phyloP scores from a whole-genome alignment of 2,113 vertebrate genomes.

The Suncus etruscus region DNA sequence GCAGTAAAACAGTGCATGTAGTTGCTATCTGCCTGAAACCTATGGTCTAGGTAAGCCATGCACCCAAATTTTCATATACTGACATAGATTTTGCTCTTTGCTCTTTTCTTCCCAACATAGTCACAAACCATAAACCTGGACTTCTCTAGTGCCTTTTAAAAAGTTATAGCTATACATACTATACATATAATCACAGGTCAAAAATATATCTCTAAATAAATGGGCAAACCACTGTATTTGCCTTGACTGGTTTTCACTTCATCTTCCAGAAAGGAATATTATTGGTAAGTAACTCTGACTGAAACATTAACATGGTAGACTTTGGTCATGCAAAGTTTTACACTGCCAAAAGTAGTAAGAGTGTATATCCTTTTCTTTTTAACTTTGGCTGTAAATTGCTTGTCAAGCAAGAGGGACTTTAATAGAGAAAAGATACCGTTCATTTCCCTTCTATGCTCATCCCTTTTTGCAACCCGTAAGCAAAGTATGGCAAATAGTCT shows the following conservation, averaged over 20 bases:
- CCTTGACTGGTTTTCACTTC: neutral
- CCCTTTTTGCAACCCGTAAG: neutral
- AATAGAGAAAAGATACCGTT: neutral
- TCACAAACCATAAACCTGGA: neutral
- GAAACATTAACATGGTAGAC: neutral
- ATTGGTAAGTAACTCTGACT: neutral
- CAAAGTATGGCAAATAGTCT: neutral
- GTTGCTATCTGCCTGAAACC: neutral
- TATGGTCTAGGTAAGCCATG: neutral
- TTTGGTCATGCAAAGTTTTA: neutral
- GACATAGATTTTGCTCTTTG: neutral
- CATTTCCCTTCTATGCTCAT: neutral
- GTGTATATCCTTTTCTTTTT: neutral
- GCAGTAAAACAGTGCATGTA: neutral
- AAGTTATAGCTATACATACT: neutral
- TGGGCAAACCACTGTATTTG: neutral
- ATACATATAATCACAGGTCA: no score
- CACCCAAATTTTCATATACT: neutral
- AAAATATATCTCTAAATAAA: slow-evolving; percentile 14
- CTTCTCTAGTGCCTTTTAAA: neutral
- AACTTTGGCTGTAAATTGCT: neutral
- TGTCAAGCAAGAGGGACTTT: neutral
- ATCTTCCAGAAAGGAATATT: neutral
- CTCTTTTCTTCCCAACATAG: neutral
- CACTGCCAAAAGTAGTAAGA: neutral